Conservation (phyloP, 2,888 invertebrate species). For the Cheiracanthium punctorium region DNA sequence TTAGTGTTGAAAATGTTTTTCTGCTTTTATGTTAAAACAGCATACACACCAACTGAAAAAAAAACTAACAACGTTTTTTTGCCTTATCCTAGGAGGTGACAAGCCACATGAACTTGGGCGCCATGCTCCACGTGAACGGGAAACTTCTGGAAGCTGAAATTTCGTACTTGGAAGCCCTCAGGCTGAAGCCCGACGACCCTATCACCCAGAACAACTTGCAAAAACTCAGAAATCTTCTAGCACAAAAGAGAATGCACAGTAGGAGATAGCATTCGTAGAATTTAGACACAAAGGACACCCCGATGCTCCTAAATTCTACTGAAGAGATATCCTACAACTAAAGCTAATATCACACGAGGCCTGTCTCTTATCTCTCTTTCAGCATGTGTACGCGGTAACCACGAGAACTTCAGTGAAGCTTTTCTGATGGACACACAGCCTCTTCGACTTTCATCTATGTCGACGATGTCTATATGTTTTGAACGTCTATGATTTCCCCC, state of each 20-base stretch:
- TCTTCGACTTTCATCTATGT: too few species aligned
- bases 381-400: too few species aligned
- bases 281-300: background rate
- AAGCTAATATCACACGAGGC: background rate
- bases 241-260: conserved; percentile 40
- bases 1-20: background rate
- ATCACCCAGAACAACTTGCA: conserved; percentile 92
- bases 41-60: too few species aligned
- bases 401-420: too few species aligned
- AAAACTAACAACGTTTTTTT: too few species aligned
- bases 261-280: conserved; percentile 35
- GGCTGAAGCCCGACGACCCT: conserved; percentile 90
- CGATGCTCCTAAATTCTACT: background rate
- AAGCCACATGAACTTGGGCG: conserved; percentile 95
- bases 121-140: conserved; percentile 94
- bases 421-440: too few species aligned
- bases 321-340: background rate
- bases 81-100: conserved; percentile 88
- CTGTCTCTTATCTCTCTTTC: too few species aligned
- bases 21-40: too few species aligned
- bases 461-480: too few species aligned
- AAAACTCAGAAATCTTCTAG: conserved; percentile 80
- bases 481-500: too few species aligned
- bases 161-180: conserved; percentile 89
- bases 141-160: conserved; percentile 91